A percentile compares a stretch with the other conserved stretches of the same genome.
Evolutionary conservation across 2,113 vertebrate genomes (phyloP).

Genomic region (Thalassoma bifasciatum): DNA sequence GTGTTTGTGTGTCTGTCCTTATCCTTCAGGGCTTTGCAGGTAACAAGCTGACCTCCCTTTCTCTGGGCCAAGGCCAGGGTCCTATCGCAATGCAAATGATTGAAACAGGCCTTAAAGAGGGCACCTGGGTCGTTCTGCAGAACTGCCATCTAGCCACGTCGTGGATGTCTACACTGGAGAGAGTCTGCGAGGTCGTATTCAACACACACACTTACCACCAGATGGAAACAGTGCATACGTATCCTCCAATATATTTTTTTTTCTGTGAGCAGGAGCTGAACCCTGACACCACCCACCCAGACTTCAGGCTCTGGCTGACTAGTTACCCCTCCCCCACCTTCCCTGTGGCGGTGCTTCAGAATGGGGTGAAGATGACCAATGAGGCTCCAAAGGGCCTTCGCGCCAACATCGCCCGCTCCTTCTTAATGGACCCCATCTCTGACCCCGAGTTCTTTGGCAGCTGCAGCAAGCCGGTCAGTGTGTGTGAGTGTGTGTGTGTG

Average conservation of each 20-base stretch:
- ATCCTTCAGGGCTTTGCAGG: constrained; percentile 85
- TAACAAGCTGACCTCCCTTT: constrained; percentile 88
- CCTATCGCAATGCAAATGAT: constrained; percentile 92
- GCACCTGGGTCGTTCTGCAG: constrained; percentile 92
- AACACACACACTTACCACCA: neutral
- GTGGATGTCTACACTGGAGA: constrained; percentile 92
- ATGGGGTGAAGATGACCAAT: constrained; percentile 94
- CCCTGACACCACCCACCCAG: constrained; percentile 88
- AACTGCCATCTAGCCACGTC: constrained; percentile 94
- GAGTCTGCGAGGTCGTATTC: constrained; percentile 88
- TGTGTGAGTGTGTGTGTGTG: no score
- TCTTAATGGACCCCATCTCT: constrained; percentile 91
- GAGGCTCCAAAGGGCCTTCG: constrained; percentile 91
- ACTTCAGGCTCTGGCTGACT: constrained; percentile 92
- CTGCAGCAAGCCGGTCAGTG: constrained; percentile 86
- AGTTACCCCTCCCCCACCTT: constrained; percentile 91
- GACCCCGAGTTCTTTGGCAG: constrained; percentile 88
- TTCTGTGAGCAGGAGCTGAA: constrained; percentile 84
- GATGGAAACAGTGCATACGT: neutral
- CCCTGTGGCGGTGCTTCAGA: constrained; percentile 90
- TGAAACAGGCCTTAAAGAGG: constrained; percentile 87
- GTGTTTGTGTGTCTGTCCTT: neutral
- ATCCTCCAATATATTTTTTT: neutral
- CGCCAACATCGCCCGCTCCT: constrained; percentile 88
- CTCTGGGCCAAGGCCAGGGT: constrained; percentile 93